phyloP scores from a whole-genome alignment of 1,140 invertebrate species.

The Ostrea edulis region DNA sequence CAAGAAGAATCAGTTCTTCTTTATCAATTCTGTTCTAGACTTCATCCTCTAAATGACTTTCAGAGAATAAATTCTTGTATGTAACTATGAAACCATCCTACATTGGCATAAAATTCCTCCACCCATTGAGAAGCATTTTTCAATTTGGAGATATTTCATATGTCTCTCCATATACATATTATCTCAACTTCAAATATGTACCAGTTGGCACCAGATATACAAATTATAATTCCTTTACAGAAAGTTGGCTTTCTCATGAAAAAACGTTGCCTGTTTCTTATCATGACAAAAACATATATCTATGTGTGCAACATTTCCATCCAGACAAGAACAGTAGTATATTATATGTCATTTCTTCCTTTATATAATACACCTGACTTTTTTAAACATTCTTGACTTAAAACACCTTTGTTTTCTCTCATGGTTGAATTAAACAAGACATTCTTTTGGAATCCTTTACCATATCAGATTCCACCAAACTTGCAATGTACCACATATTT shows the following conservation, averaged over 20 bases:
- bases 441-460: neutral
- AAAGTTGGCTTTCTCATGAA: neutral
- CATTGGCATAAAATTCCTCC: neutral
- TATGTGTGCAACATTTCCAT: neutral
- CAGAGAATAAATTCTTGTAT: neutral
- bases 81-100: neutral
- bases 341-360: constrained; percentile 4
- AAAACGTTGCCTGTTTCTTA: neutral
- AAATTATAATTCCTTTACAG: neutral
- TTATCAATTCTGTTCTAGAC: neutral
- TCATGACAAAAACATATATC: neutral
- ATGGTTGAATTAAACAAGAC: constrained; percentile 26
- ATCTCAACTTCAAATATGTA: neutral
- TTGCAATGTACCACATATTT: neutral
- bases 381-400: constrained; percentile 20
- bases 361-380: constrained; percentile 8
- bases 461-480: constrained; percentile 1
- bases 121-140: neutral
- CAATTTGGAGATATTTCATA: neutral
- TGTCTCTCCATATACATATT: neutral
- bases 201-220: neutral
- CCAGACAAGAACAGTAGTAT: neutral
- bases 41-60: constrained; percentile 2
- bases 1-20: neutral
- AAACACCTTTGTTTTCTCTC: constrained; percentile 36